Evolutionary conservation across 1,140 invertebrate species (phyloP).

Genomic region (Drosophila tristis): DNA sequence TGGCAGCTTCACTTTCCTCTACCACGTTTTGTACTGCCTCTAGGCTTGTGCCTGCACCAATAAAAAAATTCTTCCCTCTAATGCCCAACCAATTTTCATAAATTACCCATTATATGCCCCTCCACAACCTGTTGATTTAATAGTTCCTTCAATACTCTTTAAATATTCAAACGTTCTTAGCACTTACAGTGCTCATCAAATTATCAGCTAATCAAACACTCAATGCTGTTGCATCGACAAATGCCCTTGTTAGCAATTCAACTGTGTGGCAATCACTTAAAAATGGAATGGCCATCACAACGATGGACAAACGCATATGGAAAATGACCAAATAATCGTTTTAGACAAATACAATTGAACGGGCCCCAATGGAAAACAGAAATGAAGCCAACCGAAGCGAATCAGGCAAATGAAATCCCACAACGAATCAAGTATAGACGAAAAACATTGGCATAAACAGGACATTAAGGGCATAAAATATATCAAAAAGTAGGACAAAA

Average conservation of each 20-base stretch:
- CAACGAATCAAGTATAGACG: slow-evolving; percentile 36
- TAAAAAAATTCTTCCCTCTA: neutral
- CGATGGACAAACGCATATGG: slow-evolving; percentile 47
- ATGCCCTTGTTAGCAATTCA: slow-evolving; percentile 64
- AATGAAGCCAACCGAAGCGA: neutral
- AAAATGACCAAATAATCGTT: slow-evolving; percentile 76
- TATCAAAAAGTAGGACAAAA: slow-evolving; percentile 59
- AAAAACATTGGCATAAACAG: slow-evolving; percentile 66
- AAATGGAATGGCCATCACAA: slow-evolving; percentile 39
- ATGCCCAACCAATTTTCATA: neutral
- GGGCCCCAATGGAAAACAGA: slow-evolving; percentile 19
- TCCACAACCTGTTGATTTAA: slow-evolving; percentile 14
- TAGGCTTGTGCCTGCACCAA: too few species aligned
- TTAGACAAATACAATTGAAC: slow-evolving; percentile 54
- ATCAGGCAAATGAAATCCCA: slow-evolving; percentile 39
- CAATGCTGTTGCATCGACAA: slow-evolving; percentile 11
- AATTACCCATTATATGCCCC: too few species aligned
- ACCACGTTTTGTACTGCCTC: too few species aligned
- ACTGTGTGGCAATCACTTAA: slow-evolving; percentile 60
- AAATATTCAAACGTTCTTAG: slow-evolving; percentile 26
- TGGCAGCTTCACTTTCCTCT: too few species aligned
- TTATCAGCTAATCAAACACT: slow-evolving; percentile 38
- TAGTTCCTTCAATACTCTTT: slow-evolving; percentile 12
- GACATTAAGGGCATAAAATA: slow-evolving; percentile 75
- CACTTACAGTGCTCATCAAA: slow-evolving; percentile 13